Evolutionary conservation across 2,888 invertebrate species (phyloP), one percentile per base, ranked within the genome.

Genomic region (Yponomeuta evonymella): DNA sequence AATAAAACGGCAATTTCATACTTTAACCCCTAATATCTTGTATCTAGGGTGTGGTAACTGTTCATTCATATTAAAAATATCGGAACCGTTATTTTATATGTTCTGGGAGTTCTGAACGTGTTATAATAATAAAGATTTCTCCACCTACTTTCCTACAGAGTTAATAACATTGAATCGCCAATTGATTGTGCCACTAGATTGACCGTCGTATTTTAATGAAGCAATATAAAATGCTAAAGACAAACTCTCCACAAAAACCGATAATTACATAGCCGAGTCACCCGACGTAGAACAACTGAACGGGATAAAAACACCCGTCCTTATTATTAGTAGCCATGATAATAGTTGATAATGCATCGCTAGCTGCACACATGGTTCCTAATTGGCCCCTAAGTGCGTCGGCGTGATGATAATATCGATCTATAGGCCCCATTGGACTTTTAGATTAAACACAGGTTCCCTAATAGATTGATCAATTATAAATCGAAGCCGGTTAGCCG

Each of bases 281-380:
- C 33, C 36, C 67, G 48, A 48, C 67, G 65, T 23, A 67, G 67
- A 65, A 67, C 67, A 43, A 65, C 11, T 11, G 33, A 43, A 67
- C 67, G 15, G 15, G 68, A 68, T 48, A 68, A 68, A 68, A 68
- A 68, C 68, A 51, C 2, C 29, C 23, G 48, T 9, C 48, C 68
- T 68, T 11, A 23, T 51, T 67, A 67, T 68, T 68, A 68, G 48
- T 30, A 68, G 51, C 58, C 10, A 68, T 51, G 68, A 68, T 68
- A 68, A 68, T 68, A 30, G 33, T 29, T 30, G 68, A 51, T 68
- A 68, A 68, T 68, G 68, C 68, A 68, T 68, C 68, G 48, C 48
- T 48, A 68, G 48, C 48, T 68, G 30, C 68, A 30, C 48, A 68
- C 68, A 51, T 68, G 33, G 23, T 48, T 48, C 68, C 68, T 68